Evolutionary conservation across 2,113 vertebrate species (phyloP).

Genomic region (Nesoenas mayeri): DNA sequence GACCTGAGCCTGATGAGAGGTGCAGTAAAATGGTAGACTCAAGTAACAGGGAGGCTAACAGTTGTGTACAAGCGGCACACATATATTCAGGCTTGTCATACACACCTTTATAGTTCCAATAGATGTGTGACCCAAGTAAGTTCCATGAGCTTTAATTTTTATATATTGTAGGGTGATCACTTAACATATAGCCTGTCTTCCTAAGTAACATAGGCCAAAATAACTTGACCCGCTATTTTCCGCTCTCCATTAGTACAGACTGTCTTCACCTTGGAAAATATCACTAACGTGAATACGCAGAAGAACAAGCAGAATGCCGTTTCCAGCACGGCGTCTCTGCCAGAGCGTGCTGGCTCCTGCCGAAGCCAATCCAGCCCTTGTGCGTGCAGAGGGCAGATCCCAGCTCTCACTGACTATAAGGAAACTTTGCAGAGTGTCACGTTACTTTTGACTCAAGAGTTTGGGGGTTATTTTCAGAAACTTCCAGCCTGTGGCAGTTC

Average conservation of each 20-base stretch:
- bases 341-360: constrained; percentile 3
- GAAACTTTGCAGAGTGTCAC: neutral
- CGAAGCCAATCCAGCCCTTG: neutral
- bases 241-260: neutral
- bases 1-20: neutral
- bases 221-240: neutral
- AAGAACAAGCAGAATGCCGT: neutral
- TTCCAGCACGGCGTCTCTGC: neutral
- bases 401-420: neutral
- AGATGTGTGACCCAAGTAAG: neutral
- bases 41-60: neutral
- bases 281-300: rapidly evolving
- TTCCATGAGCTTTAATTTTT: neutral
- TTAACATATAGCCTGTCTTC: neutral
- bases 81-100: neutral
- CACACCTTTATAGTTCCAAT: neutral
- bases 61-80: neutral
- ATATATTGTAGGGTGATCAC: neutral
- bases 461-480: neutral
- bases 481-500: neutral
- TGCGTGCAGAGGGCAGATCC: neutral
- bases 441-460: neutral
- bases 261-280: neutral
- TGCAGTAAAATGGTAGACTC: rapidly evolving
- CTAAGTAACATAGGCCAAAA: neutral